Percentiles rank a stretch among this genome's conserved stretches.
Evolutionary conservation across 2,113 vertebrate species (phyloP).

Genomic region (Taurulus bubalis): DNA sequence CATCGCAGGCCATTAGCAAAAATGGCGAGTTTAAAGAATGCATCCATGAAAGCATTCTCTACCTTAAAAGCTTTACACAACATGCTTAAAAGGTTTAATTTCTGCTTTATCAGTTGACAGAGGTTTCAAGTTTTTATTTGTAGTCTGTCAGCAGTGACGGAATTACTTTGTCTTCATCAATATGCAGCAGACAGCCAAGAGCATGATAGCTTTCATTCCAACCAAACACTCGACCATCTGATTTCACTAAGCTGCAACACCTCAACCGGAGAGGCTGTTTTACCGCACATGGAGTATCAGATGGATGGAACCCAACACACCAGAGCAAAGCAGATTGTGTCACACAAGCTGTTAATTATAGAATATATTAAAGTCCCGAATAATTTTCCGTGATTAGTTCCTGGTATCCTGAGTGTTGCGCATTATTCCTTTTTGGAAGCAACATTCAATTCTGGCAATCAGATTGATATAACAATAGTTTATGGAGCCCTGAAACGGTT

Average conservation of each 20-base stretch:
- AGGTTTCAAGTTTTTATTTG: slow-evolving; percentile 14
- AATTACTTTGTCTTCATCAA: slow-evolving; percentile 16
- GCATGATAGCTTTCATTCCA: slow-evolving; percentile 10
- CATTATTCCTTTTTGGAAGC: neutral
- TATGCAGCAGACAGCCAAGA: neutral
- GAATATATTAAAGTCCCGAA: slow-evolving; percentile 10
- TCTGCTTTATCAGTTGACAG: neutral
- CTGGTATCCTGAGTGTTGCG: neutral
- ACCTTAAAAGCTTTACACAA: neutral
- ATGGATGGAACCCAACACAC: slow-evolving; percentile 21
- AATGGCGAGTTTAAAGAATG: neutral
- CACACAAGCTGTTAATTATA: slow-evolving; percentile 35
- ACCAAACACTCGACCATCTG: slow-evolving; percentile 24
- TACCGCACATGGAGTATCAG: slow-evolving; percentile 9
- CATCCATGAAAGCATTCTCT: neutral
- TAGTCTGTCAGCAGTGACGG: neutral
- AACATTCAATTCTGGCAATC: neutral
- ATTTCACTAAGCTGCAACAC: slow-evolving; percentile 25
- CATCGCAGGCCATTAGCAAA: neutral
- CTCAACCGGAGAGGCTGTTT: slow-evolving; percentile 6
- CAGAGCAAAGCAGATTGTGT: slow-evolving; percentile 17
- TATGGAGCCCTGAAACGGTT: neutral
- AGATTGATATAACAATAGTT: neutral
- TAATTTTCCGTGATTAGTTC: neutral
- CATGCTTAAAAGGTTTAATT: neutral